Conservation (phyloP, 1,140 invertebrate species). For the Drosophila yakuba region DNA sequence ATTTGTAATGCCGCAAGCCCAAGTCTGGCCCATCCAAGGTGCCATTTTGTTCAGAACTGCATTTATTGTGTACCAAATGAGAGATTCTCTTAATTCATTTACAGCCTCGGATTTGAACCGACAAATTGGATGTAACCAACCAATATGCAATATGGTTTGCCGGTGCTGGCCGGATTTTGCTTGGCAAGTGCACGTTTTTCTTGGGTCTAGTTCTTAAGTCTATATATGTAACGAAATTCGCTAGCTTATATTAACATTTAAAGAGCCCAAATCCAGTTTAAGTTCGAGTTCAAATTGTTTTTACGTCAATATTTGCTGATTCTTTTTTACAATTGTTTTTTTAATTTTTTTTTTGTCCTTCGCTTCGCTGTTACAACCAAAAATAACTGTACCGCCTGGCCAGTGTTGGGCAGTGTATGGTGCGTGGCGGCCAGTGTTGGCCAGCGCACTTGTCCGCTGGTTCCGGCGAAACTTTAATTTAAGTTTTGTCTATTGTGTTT, state of each 20-base stretch:
- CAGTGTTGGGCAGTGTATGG: background rate
- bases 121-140: conserved; percentile 11
- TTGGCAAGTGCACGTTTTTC: conserved; percentile 47
- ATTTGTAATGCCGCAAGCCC: conserved; percentile 14
- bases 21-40: conserved; percentile 5
- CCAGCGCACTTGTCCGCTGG: conserved; percentile 2
- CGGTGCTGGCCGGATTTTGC: conserved; percentile 32
- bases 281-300: conserved; percentile 12
- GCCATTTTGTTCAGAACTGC: conserved; percentile 28
- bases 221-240: conserved; percentile 46
- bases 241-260: conserved; percentile 43
- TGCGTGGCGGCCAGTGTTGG: background rate
- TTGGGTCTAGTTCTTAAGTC: conserved; percentile 57
- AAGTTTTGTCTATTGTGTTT: conserved; percentile 31
- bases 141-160: conserved; percentile 40
- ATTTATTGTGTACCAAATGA: conserved; percentile 25
- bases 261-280: conserved; percentile 18
- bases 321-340: conserved; percentile 3
- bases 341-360: conserved; percentile 3
- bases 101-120: conserved; percentile 3
- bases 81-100: background rate
- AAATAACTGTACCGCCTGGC: conserved; percentile 29
- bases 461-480: conserved; percentile 8
- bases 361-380: conserved; percentile 30
- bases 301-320: conserved; percentile 2